Base-by-base conservation (phyloP, 2,888 invertebrate genomes). In the Chrysina gloriosa region DNA sequence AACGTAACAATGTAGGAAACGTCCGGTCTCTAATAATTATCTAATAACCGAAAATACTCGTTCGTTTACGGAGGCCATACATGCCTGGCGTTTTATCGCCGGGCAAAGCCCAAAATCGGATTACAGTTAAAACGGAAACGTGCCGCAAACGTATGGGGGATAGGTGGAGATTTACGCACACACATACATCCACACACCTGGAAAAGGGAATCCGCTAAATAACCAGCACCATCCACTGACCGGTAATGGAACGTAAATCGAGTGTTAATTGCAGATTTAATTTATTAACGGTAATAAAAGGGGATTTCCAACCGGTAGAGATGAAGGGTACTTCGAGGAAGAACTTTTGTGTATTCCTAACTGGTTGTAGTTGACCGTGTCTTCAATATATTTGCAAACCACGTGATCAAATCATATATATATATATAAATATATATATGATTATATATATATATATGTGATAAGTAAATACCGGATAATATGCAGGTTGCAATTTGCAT, bases 51-150 rank as follows among this genome's bases (percentile, higher is more conserved):
- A 47, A 47, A 47, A 47, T 23, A 47, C 21, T 47, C 6, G 21
- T 16, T n/a, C n/a, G n/a, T n/a, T n/a, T n/a, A n/a, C n/a, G n/a
- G n/a, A n/a, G n/a, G n/a, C n/a, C n/a, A n/a, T n/a, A 3, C 47
- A 47, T n/a, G 21, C 31, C 9, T 47, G 23, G 23, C 47, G 23
- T 47, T 47, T 21, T 21, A 47, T 21, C n/a, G 23, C 21, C n/a
- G n/a, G n/a, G 47, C 23, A 47, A 47, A 47, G 9, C 47, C 47
- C 47, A 47, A n/a, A 21, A 47, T 47, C 47, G 47, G 47, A 47
- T 47, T 47, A 47, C 9, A 9, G 21, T 21, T 47, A 47, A 21
- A 19, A 31, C 31, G 31, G 31, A 31, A 31, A 31, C 31, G n/a
- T 1, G 31, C 31, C 31, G 31, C 31, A 1, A 31, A 31, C 31